These are phyloP conservation scores for Motacilla alba DNA, from an alignment of 2,113 vertebrate species.

Conservation along the genomic window DNA sequence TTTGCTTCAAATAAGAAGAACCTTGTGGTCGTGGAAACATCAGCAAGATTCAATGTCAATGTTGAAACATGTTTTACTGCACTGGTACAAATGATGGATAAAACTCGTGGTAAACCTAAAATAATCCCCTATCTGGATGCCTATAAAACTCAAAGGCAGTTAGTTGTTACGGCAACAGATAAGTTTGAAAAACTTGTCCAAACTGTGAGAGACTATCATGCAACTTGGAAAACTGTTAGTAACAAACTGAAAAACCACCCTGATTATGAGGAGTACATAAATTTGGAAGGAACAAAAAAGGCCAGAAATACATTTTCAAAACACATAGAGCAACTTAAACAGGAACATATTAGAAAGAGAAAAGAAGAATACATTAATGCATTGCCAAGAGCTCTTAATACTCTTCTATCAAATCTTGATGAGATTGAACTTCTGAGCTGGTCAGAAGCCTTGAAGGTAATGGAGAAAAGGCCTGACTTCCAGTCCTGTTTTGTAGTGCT, in stretches of 20 bases:
- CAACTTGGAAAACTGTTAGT: constrained; percentile 91
- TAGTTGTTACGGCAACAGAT: constrained; percentile 89
- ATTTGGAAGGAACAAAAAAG: constrained; percentile 92
- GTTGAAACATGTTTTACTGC: constrained; percentile 93
- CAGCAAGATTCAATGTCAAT: constrained; percentile 89
- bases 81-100: constrained; percentile 95
- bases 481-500: constrained; percentile 93
- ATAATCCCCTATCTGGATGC: constrained; percentile 95
- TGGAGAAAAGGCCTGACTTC: constrained; percentile 90
- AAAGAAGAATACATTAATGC: constrained; percentile 93
- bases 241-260: constrained; percentile 92
- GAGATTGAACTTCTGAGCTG: constrained; percentile 92
- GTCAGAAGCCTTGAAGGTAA: constrained; percentile 88
- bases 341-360: constrained; percentile 94
- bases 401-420: constrained; percentile 89
- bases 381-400: constrained; percentile 94
- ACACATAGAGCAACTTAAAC: constrained; percentile 94
- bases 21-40: constrained; percentile 92
- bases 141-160: constrained; percentile 91
- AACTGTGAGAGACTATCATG: constrained; percentile 93
- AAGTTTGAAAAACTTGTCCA: constrained; percentile 93
- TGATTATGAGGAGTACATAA: constrained; percentile 95
- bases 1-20: constrained; percentile 98
- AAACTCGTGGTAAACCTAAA: constrained; percentile 95
- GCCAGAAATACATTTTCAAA: constrained; percentile 92